Conservation (phyloP, 2,888 invertebrate species). For the Nymphalis urticae region DNA sequence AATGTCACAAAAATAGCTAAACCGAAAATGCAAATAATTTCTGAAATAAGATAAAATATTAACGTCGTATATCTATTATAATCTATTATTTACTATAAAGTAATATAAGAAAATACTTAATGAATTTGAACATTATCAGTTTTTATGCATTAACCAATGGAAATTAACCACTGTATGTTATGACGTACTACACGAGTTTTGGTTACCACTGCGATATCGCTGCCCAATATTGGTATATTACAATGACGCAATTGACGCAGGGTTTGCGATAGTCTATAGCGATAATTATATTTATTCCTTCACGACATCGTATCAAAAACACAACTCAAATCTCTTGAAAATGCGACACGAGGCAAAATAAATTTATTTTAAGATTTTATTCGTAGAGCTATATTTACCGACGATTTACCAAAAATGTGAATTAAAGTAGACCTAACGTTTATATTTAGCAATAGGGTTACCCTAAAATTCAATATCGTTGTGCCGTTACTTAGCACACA, state of each 20-base stretch:
- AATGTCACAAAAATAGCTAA: not conserved
- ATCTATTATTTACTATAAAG: too few relatives aligned
- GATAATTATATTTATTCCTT: not conserved
- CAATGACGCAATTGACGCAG: constrained; percentile 2
- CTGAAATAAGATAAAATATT: not conserved
- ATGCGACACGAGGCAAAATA: too few relatives aligned
- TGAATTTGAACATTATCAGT: too few relatives aligned
- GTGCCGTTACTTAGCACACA: constrained; percentile 32
- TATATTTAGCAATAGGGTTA: constrained; percentile 4
- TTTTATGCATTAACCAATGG: too few relatives aligned
- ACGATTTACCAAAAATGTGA: not conserved
- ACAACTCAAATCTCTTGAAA: too few relatives aligned
- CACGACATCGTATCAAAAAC: too few relatives aligned
- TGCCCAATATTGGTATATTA: not conserved
- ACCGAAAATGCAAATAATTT: not conserved
- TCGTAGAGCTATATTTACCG: not conserved
- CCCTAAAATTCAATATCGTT: constrained; percentile 16
- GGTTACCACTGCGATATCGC: not conserved
- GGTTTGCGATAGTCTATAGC: not conserved
- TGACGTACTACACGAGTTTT: not conserved
- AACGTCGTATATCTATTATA: too few relatives aligned
- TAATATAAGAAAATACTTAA: too few relatives aligned
- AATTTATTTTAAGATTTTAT: not conserved
- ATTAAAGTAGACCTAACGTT: not conserved
- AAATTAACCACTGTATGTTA: too few relatives aligned